Base-by-base conservation (phyloP, 2,888 invertebrate genomes). In the Uropetala carovei region DNA sequence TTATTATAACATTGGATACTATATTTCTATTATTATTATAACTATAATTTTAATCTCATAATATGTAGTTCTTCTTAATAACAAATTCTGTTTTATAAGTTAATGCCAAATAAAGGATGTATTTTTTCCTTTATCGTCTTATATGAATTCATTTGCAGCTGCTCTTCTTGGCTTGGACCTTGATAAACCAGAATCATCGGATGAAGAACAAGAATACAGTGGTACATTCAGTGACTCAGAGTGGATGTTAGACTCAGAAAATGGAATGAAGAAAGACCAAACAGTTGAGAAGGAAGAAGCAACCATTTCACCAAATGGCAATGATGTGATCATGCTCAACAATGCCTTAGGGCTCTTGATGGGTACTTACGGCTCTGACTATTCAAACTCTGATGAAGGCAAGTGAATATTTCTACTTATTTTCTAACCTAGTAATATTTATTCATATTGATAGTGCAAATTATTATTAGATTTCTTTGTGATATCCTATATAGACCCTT, bases 271-370 rank as follows among this genome's bases (percentile, higher is more conserved):
- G 0, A n/a, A 59, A 27, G 60, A 86, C 30, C 27, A 60, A 16
- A 59, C 22, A 11, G n/a, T n/a, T 43, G 56, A 2, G 13, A 43
- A 43, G 18, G 16, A 60, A 89, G 56, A 7, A 16, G 0, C 3
- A 18, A 43, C 10, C 13, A 9, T 11, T 56, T 10, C 22, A 43
- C 18, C 22, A n/a, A 8, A 7, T 43, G 16, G 27, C 5, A 89
- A 58, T 13, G 56, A 92, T 82, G 30, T 18, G 68, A 92, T 93
- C 75, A 93, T 94, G 11, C 93, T 96, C 13, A 96, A 96, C 94
- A 96, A 95, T 93, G 96, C 96, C 18, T 94, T 97, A 93, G 95
- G 96, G 84, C 95, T 95, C 92, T 94, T 97, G 56, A 96, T 96
- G 94, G 95, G 95, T 93, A 95, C 96, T 92, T 97, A 97, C 95